Evolutionary conservation across 1,140 invertebrate genomes (phyloP), one percentile per base, ranked within the genome.

Genomic region (Caenorhabditis remanei): DNA sequence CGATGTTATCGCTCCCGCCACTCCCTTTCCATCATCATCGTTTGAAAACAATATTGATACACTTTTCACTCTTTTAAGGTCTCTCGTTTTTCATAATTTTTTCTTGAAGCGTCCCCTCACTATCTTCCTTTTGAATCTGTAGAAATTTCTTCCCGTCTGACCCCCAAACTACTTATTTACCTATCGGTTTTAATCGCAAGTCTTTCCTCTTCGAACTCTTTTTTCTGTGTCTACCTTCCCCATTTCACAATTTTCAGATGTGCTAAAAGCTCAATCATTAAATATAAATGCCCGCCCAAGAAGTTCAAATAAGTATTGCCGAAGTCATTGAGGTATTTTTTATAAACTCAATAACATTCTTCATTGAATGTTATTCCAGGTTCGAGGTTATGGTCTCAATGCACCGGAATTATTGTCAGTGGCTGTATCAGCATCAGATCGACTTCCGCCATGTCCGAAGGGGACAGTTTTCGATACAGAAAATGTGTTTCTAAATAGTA

Each of bases 261-360:
- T 79, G 71, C 71, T 79, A 79, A 79, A 79, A 79, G 71, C 71
- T 50, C 46, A 79, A 53, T 32, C 19, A 43, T 43, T 16, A 32
- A 14, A 71, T 71, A 8, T 46, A 41, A 41, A 53, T 71, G 65
- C 65, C 71, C 14, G 71, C 71, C 8, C 71, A 79, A 79, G 86
- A 87, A 83, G 86, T 87, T 58, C 75, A 87, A 83, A 71, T 87
- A 55, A 87, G 79, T 58, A 67, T 87, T 46, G 86, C 86, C 16
- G 86, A 87, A 75, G 75, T 87, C 24, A 79, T 55, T 11, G 86
- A 82, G 75, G 85, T 86, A 79, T 7, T 40, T 58, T 32, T 75
- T 21, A 21, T 41, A n/a, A 9, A 13, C 4, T 16, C 14, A 58
- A 58, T 5, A 19, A 19, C 14, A n/a, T 16, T 58, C 1, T 56